These are phyloP conservation scores for Madoqua kirkii DNA, from an alignment of 2,113 vertebrate genomes.

Conservation along the genomic window DNA sequence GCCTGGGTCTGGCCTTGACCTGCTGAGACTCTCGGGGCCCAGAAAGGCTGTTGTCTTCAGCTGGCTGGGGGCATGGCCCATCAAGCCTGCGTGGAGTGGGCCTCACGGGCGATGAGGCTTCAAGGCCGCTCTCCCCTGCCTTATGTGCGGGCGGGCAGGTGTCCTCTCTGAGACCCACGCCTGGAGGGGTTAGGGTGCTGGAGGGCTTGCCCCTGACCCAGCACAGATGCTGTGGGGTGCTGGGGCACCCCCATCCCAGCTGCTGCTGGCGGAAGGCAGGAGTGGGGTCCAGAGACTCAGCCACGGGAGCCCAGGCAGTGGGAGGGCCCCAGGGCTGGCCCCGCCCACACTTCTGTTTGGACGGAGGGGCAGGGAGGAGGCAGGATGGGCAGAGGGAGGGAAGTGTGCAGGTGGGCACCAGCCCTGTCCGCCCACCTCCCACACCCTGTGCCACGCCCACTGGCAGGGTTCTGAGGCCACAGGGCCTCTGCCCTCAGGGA, in stretches of 20 bases:
- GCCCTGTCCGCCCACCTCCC: no score
- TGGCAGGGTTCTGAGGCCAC: neutral
- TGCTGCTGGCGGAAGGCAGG: neutral
- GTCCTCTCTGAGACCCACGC: neutral
- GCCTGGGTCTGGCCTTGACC: neutral
- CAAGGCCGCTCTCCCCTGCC: neutral
- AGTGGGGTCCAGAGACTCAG: neutral
- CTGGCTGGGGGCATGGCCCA: neutral
- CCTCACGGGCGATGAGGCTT: neutral
- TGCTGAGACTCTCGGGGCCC: neutral
- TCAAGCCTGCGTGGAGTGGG: neutral
- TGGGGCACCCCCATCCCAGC: neutral
- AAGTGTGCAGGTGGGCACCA: neutral
- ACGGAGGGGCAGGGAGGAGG: no score
- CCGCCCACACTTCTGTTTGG: accelerated
- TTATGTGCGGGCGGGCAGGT: neutral
- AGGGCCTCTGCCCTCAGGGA: neutral
- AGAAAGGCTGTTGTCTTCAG: neutral
- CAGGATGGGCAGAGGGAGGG: no score
- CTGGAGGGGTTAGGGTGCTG: neutral
- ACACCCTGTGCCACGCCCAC: accelerated
- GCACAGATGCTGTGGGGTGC: neutral
- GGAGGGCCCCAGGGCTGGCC: neutral
- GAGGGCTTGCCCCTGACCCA: neutral
- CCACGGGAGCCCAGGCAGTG: neutral